phyloP scores from a whole-genome alignment of 2,113 vertebrate genomes.

The Albula glossodonta region DNA sequence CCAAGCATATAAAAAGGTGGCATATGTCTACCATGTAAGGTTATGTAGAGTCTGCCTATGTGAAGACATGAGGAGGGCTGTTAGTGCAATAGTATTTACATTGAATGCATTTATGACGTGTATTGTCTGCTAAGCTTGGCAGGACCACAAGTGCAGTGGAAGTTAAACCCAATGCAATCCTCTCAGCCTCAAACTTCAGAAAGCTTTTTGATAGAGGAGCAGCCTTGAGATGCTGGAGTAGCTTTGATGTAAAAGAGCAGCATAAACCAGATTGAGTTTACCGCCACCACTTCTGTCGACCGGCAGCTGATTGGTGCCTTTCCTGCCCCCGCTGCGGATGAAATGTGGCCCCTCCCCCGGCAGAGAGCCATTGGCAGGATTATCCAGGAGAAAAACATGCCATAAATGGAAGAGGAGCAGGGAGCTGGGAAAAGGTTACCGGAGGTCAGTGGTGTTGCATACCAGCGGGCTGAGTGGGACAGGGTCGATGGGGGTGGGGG shows the following conservation, averaged over 20 bases:
- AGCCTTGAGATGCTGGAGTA: too few species aligned
- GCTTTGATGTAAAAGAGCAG: background rate
- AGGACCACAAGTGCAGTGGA: too few species aligned
- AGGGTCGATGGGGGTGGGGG: background rate
- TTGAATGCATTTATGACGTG: too few species aligned
- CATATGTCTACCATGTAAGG: too few species aligned
- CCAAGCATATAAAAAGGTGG: too few species aligned
- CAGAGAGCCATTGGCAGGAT: constrained; percentile 36
- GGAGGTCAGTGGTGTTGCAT: constrained; percentile 83
- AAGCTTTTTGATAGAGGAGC: too few species aligned
- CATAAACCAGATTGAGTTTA: background rate
- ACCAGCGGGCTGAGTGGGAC: constrained; percentile 54
- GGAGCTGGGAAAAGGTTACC: constrained; percentile 73
- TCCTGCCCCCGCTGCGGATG: constrained; percentile 2
- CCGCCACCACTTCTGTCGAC: background rate
- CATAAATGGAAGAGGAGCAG: constrained; percentile 72
- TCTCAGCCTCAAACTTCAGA: too few species aligned
- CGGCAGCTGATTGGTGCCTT: background rate
- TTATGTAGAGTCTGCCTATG: too few species aligned
- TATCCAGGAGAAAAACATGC: constrained; percentile 50
- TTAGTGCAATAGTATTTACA: too few species aligned
- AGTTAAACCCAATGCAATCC: too few species aligned
- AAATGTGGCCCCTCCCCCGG: constrained; percentile 3
- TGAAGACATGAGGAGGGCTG: too few species aligned
- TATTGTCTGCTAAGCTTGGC: too few species aligned